Evolutionary conservation across 2,113 vertebrate species (phyloP).

Genomic region (Melanerpes aurifrons): DNA sequence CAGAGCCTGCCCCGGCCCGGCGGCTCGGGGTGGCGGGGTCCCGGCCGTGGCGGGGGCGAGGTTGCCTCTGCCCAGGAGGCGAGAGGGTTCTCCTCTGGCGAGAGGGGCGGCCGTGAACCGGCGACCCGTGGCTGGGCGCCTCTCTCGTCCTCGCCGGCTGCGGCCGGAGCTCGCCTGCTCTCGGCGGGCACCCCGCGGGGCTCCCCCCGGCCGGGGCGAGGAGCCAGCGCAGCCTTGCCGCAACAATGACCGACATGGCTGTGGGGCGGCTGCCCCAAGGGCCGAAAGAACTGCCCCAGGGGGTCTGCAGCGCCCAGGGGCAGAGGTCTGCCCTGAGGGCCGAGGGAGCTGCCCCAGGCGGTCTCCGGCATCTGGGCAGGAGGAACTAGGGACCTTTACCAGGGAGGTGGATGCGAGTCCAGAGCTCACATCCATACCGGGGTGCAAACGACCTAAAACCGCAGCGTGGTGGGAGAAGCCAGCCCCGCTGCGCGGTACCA

Average conservation of each 20-base stretch:
- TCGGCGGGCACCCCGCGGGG: neutral
- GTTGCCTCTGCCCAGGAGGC: neutral
- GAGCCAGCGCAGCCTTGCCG: neutral
- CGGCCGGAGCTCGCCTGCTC: neutral
- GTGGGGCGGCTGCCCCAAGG: neutral
- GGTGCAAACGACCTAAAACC: neutral
- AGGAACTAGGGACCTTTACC: neutral
- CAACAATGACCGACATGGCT: slow-evolving; percentile 29
- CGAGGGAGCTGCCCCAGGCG: neutral
- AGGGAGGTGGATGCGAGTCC: neutral
- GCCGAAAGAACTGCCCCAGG: neutral
- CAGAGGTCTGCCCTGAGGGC: neutral
- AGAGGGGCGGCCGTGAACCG: neutral
- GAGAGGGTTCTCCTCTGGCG: neutral
- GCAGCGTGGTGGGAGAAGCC: rapidly evolving
- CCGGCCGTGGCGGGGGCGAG: neutral
- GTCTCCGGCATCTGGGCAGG: neutral
- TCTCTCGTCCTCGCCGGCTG: neutral
- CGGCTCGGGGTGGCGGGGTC: neutral
- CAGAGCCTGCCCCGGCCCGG: neutral
- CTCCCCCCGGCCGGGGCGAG: neutral
- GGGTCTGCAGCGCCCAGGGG: neutral
- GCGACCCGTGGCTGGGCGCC: neutral
- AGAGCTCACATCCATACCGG: rapidly evolving
- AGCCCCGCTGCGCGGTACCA: neutral